Percentiles rank a stretch among this genome's conserved stretches.
phyloP scores from a whole-genome alignment of 2,888 invertebrate genomes.

The Meta bourneti region DNA sequence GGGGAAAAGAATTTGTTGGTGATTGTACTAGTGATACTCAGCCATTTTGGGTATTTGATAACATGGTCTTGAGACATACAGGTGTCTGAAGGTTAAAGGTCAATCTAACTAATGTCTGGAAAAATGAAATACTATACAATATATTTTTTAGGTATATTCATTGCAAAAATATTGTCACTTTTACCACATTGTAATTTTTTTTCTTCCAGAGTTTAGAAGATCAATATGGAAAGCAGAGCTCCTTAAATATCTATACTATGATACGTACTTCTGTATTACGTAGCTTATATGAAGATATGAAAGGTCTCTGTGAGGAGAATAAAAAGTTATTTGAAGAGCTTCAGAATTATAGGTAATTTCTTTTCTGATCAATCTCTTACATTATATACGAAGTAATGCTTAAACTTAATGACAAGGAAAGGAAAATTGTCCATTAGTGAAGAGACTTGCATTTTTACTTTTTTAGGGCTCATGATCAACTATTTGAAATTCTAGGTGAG shows the following conservation, averaged over 20 bases:
- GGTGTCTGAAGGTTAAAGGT: too few relatives aligned
- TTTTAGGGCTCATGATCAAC: constrained; percentile 23
- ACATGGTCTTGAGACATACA: too few relatives aligned
- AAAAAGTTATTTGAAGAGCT: constrained; percentile 40
- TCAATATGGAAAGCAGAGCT: constrained; percentile 7
- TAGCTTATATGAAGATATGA: constrained; percentile 60
- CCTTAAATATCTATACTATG: constrained; percentile 62
- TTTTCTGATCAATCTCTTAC: background rate
- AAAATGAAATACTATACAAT: background rate
- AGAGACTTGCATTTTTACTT: background rate
- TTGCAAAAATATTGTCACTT: too few relatives aligned
- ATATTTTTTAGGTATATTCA: background rate
- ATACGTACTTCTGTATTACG: constrained; percentile 63
- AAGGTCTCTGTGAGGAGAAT: constrained; percentile 46
- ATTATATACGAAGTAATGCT: background rate
- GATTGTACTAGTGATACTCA: too few relatives aligned
- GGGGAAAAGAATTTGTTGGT: too few relatives aligned
- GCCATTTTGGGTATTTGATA: too few relatives aligned
- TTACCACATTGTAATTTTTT: background rate
- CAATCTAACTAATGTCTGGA: too few relatives aligned
- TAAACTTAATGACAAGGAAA: background rate
- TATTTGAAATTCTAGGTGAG: background rate
- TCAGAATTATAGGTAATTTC: constrained; percentile 44
- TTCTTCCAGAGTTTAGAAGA: constrained; percentile 41
- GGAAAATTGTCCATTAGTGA: too few relatives aligned